Conservation (phyloP, 2,797 vertebrate genomes). For the Neosalanx taihuensis region DNA sequence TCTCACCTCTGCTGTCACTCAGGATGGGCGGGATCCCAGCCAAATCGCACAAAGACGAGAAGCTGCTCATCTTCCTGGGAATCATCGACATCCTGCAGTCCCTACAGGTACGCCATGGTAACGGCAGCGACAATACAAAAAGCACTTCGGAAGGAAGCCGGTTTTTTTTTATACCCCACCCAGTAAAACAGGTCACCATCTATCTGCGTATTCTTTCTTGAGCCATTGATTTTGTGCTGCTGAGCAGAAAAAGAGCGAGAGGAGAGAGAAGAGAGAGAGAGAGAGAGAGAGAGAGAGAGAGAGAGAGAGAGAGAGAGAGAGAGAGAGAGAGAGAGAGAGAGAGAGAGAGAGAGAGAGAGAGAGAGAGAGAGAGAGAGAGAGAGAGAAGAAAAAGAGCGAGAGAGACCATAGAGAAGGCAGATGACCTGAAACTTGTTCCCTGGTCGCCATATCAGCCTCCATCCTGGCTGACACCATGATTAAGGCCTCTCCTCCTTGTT, state of each 20-base stretch:
- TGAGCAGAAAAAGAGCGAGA: no score
- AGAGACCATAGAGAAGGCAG: conserved; percentile 13
- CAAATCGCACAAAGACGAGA: conserved; percentile 92
- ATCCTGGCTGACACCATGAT: background rate
- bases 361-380: conserved; percentile 1
- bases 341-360: background rate
- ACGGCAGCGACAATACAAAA: no score
- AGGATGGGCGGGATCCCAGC: conserved; percentile 99
- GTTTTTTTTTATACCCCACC: no score
- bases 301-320: conserved; percentile 4
- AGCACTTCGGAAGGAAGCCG: no score
- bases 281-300: conserved; percentile 4
- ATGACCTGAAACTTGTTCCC: conserved; percentile 1
- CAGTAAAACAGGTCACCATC: background rate
- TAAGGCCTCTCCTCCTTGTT: background rate
- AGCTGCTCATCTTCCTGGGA: conserved; percentile 92
- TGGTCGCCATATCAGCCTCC: background rate
- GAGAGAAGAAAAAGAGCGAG: conserved; percentile 19
- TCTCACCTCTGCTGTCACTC: conserved; percentile 38
- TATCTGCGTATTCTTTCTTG: conserved; percentile 10
- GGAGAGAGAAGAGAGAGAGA: background rate
- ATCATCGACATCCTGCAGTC: conserved; percentile 98
- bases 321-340: conserved; percentile 9
- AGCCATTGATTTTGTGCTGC: conserved; percentile 36
- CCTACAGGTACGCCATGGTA: conserved; percentile 83